Conservation (phyloP, 2,113 vertebrate genomes). For the Gnathonemus echidnorhynchus region DNA sequence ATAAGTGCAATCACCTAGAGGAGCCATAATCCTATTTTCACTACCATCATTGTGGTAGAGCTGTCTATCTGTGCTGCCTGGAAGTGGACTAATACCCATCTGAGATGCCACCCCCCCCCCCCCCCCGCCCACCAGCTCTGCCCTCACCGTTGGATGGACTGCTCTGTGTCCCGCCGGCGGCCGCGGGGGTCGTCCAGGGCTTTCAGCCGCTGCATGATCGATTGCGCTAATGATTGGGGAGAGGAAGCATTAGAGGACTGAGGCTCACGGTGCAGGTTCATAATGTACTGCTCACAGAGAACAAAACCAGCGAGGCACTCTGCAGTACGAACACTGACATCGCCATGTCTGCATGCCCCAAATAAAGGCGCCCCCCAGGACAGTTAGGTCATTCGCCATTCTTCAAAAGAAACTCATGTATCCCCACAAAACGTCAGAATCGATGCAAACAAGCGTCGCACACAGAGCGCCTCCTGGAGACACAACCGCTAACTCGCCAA, state of each 20-base stretch:
- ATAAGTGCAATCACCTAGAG: background rate
- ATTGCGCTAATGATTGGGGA: conserved; percentile 42
- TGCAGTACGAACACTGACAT: background rate
- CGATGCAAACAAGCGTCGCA: background rate
- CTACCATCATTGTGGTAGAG: background rate
- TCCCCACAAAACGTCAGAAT: background rate
- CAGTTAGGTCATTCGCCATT: background rate
- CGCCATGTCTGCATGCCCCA: background rate
- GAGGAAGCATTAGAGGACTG: background rate
- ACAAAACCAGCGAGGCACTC: background rate
- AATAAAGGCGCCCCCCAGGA: background rate
- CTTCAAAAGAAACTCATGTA: background rate
- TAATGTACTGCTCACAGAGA: background rate
- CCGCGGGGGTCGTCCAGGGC: conserved; percentile 53
- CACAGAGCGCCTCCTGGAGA: background rate
- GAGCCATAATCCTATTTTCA: background rate
- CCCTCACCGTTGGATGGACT: conserved; percentile 54
- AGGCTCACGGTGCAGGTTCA: background rate
- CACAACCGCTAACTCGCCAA: background rate
- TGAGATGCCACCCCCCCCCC: background rate
- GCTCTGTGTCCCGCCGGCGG: conserved; percentile 63
- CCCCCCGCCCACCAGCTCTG: background rate
- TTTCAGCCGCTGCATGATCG: conserved; percentile 56
- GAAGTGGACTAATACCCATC: background rate
- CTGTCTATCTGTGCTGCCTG: background rate